Evolutionary conservation across 2,888 invertebrate species (phyloP).

Genomic region (Acanthoscelides obtectus): DNA sequence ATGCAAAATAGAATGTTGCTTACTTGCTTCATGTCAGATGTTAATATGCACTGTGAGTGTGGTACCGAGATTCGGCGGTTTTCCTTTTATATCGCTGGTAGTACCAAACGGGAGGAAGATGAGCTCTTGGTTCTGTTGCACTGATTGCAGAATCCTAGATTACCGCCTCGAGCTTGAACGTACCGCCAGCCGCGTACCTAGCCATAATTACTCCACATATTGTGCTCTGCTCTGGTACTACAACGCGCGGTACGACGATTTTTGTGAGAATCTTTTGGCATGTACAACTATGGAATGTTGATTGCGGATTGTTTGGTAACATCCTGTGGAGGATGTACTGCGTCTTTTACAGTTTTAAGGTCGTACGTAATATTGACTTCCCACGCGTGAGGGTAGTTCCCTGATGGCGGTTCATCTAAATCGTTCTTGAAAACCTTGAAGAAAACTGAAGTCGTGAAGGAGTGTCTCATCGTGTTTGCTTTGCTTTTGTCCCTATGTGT

Average conservation of each 20-base stretch:
- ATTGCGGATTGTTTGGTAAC: slow-evolving; percentile 1
- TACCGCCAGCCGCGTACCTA: slow-evolving; percentile 6
- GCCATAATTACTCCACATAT: slow-evolving; percentile 22
- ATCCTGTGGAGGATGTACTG: not conserved
- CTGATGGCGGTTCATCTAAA: too few species aligned
- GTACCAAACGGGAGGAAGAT: slow-evolving; percentile 18
- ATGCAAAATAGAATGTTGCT: slow-evolving; percentile 9
- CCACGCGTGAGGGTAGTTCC: too few species aligned
- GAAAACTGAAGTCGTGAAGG: too few species aligned
- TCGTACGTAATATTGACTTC: too few species aligned
- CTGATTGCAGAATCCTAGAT: slow-evolving; percentile 14
- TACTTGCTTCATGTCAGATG: slow-evolving; percentile 28
- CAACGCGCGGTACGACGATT: slow-evolving; percentile 6
- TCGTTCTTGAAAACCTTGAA: too few species aligned
- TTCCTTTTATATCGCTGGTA: slow-evolving; percentile 24
- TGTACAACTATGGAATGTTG: not conserved
- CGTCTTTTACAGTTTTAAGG: not conserved
- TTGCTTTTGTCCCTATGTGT: too few species aligned
- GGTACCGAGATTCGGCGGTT: slow-evolving; percentile 23
- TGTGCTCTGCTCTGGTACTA: slow-evolving; percentile 11
- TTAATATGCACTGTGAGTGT: slow-evolving; percentile 19
- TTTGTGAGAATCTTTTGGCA: not conserved
- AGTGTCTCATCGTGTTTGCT: too few species aligned
- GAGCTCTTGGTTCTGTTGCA: slow-evolving; percentile 15
- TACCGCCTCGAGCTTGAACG: not conserved